phyloP scores from a whole-genome alignment of 2,797 vertebrate species.

The Rhadinocentrus ornatus region DNA sequence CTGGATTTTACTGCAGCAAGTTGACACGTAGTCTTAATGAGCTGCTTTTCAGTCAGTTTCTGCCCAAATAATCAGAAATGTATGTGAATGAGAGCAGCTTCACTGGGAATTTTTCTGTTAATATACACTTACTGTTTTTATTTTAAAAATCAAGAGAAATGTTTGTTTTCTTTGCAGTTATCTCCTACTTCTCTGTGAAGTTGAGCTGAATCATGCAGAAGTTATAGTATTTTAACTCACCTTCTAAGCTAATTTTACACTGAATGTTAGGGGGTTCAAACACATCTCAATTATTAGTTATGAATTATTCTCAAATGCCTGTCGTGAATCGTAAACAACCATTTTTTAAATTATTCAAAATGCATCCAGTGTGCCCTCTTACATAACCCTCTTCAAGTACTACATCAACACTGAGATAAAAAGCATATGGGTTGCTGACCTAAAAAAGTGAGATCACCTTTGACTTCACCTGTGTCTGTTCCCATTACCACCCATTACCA shows the following conservation, averaged over 20 bases:
- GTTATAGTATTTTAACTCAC: background rate
- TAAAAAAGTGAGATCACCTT: slow-evolving; percentile 54
- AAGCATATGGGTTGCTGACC: slow-evolving; percentile 48
- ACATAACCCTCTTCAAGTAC: slow-evolving; percentile 10
- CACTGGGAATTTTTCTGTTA: too few species aligned
- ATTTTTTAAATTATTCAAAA: background rate
- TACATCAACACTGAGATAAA: slow-evolving; percentile 8
- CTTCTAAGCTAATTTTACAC: background rate
- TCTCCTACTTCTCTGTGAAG: too few species aligned
- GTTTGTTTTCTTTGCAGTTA: too few species aligned
- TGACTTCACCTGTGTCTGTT: slow-evolving; percentile 66
- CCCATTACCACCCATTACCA: slow-evolving; percentile 74
- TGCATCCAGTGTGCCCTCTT: background rate
- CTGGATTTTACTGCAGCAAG: too few species aligned
- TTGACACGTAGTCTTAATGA: too few species aligned
- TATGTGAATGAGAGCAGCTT: too few species aligned
- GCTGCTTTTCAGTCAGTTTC: too few species aligned
- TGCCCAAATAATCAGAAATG: too few species aligned
- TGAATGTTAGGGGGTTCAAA: background rate
- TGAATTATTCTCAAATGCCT: background rate
- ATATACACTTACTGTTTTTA: too few species aligned
- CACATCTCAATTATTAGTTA: background rate
- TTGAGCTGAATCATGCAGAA: too few species aligned
- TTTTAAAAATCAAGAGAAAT: too few species aligned
- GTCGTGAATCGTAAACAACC: background rate